These are phyloP conservation scores for Naso thynnoides DNA, from an alignment of 2,797 vertebrate species.

Conservation along the genomic window DNA sequence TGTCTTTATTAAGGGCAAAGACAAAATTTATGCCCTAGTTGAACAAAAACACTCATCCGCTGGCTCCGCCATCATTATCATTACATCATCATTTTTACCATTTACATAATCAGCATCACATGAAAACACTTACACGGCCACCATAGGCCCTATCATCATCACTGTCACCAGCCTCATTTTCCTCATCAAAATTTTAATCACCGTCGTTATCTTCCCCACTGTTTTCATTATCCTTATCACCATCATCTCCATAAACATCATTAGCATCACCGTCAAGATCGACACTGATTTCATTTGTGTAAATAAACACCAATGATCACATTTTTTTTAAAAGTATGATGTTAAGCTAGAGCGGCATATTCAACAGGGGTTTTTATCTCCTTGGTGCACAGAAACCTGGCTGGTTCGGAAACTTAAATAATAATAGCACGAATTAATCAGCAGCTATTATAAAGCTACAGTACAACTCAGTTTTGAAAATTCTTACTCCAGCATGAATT, in stretches of 20 bases:
- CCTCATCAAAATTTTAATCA: constrained; percentile 68
- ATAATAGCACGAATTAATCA: constrained; percentile 21
- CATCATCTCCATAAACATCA: constrained; percentile 51
- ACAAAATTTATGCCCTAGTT: not conserved
- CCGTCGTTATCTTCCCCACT: constrained; percentile 38
- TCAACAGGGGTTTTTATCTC: not conserved
- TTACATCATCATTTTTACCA: constrained; percentile 41
- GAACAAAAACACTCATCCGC: not conserved
- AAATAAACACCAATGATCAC: constrained; percentile 43
- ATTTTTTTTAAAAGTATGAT: not conserved
- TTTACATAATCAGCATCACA: constrained; percentile 67
- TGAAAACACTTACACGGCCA: constrained; percentile 52
- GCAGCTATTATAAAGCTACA: not conserved
- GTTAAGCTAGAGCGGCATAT: not conserved
- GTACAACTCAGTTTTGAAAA: constrained; percentile 14
- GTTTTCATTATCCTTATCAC: constrained; percentile 58
- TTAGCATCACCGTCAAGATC: constrained; percentile 34
- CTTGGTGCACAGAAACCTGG: not conserved
- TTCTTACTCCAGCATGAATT: constrained; percentile 3
- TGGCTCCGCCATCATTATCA: constrained; percentile 3
- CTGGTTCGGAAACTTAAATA: constrained; percentile 19
- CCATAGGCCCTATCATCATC: constrained; percentile 31
- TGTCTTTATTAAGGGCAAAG: not conserved
- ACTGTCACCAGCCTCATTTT: constrained; percentile 48
- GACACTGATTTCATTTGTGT: constrained; percentile 49